Evolutionary conservation across 2,113 vertebrate genomes (phyloP).

Genomic region (Crotalus horridus): DNA sequence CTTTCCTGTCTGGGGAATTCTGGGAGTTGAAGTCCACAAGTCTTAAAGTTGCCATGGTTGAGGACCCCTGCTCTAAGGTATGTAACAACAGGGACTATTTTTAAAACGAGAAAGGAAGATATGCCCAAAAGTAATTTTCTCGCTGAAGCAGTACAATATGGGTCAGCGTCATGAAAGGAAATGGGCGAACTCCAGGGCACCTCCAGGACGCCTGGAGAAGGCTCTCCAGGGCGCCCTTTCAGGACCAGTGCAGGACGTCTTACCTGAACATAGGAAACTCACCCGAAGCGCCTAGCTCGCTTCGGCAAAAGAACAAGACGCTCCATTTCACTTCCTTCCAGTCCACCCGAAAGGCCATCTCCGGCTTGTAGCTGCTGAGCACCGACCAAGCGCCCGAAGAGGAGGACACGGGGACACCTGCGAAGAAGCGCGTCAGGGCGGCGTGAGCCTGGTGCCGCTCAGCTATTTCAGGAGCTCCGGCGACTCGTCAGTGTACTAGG

Average conservation of each 20-base stretch:
- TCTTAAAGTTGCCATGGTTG: too few relatives aligned
- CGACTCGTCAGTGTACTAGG: conserved; percentile 63
- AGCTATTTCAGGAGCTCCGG: conserved; percentile 66
- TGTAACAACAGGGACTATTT: background rate
- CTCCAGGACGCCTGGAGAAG: conserved; percentile 68
- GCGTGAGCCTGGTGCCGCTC: conserved; percentile 75
- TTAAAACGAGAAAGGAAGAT: background rate
- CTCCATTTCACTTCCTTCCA: conserved; percentile 28
- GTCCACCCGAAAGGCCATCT: conserved; percentile 75
- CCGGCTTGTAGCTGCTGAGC: conserved; percentile 66
- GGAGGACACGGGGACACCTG: background rate
- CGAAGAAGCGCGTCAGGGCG: conserved; percentile 74
- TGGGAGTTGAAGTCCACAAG: too few relatives aligned
- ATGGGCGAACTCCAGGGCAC: background rate
- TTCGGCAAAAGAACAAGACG: too few relatives aligned
- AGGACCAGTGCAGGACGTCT: conserved; percentile 79
- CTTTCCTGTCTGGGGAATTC: too few relatives aligned
- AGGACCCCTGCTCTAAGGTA: background rate
- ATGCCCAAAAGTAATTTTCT: background rate
- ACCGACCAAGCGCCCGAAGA: conserved; percentile 68
- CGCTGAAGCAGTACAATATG: background rate
- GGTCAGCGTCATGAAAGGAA: background rate
- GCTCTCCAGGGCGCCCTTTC: conserved; percentile 70
- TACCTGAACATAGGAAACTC: conserved; percentile 85
- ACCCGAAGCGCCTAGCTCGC: conserved; percentile 56